phyloP scores from a whole-genome alignment of 2,888 invertebrate genomes.

The Colletes collaris region DNA sequence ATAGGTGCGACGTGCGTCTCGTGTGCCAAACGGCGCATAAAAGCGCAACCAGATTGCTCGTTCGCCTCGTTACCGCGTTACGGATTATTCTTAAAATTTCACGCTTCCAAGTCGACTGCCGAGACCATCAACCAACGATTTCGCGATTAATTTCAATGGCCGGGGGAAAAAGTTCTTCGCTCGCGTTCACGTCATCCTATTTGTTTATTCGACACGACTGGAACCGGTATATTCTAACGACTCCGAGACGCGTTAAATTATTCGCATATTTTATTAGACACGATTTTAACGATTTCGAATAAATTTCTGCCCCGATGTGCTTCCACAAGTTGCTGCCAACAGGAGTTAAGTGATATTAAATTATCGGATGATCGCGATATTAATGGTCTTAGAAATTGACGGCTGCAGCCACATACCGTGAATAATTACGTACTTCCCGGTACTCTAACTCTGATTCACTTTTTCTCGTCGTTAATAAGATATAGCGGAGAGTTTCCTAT shows the following conservation, averaged over 20 bases:
- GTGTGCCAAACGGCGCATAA: conserved; percentile 73
- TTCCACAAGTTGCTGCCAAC: background rate
- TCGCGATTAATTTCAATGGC: conserved; percentile 19
- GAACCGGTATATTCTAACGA: background rate
- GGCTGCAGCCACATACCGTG: background rate
- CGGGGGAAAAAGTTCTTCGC: background rate
- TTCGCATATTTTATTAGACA: background rate
- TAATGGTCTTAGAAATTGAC: conserved; percentile 1
- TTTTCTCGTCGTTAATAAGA: background rate
- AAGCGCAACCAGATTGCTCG: conserved; percentile 71
- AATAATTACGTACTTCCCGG: conserved; percentile 17
- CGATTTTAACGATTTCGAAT: background rate
- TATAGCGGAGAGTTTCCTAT: background rate
- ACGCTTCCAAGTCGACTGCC: conserved; percentile 27
- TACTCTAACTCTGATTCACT: background rate
- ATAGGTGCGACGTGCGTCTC: conserved; percentile 73
- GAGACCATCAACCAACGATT: background rate
- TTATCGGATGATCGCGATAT: background rate
- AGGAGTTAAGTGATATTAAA: background rate
- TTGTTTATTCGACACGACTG: background rate
- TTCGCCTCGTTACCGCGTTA: conserved; percentile 64
- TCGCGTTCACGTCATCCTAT: background rate
- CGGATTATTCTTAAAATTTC: conserved; percentile 66
- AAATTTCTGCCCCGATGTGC: background rate
- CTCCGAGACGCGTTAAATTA: background rate